phyloP scores from a whole-genome alignment of 1,140 invertebrate genomes.

The Eufriesea mexicana region DNA sequence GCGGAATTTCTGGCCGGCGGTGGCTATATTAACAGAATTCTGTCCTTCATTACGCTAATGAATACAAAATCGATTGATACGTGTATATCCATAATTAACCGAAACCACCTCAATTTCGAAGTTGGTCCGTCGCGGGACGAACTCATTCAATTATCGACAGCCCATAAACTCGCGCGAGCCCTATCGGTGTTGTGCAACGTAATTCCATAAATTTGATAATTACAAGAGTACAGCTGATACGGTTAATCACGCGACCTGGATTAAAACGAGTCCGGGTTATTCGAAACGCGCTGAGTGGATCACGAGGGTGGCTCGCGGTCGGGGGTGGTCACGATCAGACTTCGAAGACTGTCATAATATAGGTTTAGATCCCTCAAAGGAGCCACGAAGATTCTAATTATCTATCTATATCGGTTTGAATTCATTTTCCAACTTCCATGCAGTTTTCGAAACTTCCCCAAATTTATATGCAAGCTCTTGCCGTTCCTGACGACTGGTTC shows the following conservation, averaged over 20 bases:
- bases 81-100: slow-evolving; percentile 36
- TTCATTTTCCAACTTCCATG: no score
- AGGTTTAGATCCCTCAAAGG: no score
- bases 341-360: no score
- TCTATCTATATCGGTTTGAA: no score
- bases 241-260: background rate
- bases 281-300: background rate
- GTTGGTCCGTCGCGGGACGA: background rate
- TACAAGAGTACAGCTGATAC: slow-evolving; percentile 19
- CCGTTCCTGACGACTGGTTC: no score
- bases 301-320: background rate
- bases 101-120: slow-evolving; percentile 40
- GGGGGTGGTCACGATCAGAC: no score
- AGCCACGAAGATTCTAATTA: no score
- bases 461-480: no score
- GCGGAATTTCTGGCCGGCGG: background rate
- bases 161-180: slow-evolving; percentile 14
- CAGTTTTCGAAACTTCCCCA: no score
- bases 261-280: background rate
- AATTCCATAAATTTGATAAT: slow-evolving; percentile 30
- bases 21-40: background rate
- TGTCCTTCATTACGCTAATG: slow-evolving; percentile 23
- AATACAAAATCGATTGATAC: slow-evolving; percentile 33
- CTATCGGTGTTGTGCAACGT: background rate
- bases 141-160: slow-evolving; percentile 40